phyloP scores from a whole-genome alignment of 1,140 invertebrate species.

The Drosophila bocqueti region DNA sequence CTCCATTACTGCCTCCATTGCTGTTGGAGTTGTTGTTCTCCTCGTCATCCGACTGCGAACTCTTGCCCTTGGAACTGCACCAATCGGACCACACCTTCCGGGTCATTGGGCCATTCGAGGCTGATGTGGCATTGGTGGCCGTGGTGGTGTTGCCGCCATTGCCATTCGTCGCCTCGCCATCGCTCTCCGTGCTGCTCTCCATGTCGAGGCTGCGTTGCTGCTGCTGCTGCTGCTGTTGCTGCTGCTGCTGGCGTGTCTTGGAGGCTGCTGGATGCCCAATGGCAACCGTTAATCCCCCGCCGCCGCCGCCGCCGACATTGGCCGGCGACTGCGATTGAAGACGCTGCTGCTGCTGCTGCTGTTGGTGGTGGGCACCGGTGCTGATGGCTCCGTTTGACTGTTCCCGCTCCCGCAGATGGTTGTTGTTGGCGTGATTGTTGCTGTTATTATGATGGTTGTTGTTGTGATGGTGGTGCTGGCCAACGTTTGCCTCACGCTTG shows the following conservation, averaged over 20 bases:
- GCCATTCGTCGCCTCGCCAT: slow-evolving; percentile 85
- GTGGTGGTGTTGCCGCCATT: slow-evolving; percentile 86
- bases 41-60: slow-evolving; percentile 87
- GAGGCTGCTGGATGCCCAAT: slow-evolving; percentile 44
- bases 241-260: slow-evolving; percentile 63
- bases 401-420: slow-evolving; percentile 45
- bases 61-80: slow-evolving; percentile 87
- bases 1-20: slow-evolving; percentile 55
- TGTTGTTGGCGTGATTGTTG: slow-evolving; percentile 49
- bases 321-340: slow-evolving; percentile 69
- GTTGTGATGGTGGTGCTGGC: slow-evolving; percentile 63
- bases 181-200: slow-evolving; percentile 85
- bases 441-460: slow-evolving; percentile 54
- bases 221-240: slow-evolving; percentile 35
- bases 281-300: slow-evolving; percentile 31
- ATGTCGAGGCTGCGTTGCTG: slow-evolving; percentile 70
- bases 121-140: slow-evolving; percentile 86
- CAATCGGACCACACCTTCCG: slow-evolving; percentile 91
- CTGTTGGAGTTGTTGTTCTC: slow-evolving; percentile 84
- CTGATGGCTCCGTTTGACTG: slow-evolving; percentile 39
- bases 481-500: slow-evolving; percentile 81
- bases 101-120: slow-evolving; percentile 86
- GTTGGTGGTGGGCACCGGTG: slow-evolving; percentile 3
- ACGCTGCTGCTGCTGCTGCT: slow-evolving; percentile 28
- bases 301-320: slow-evolving; percentile 46